Conservation (phyloP, 2,888 invertebrate species). For the Gordius sp. region DNA sequence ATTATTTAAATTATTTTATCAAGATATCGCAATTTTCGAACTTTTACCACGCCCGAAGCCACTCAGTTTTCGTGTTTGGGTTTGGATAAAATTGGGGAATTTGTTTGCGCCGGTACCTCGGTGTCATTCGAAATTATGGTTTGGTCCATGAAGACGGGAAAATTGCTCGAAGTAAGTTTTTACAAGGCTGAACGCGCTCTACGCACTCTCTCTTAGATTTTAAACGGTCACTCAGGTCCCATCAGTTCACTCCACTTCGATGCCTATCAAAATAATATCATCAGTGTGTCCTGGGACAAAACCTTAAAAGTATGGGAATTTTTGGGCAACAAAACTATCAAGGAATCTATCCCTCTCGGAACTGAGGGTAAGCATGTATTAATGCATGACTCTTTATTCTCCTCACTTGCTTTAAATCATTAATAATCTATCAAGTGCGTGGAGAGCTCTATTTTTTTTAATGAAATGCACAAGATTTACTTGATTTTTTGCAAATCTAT, state of each 20-base stretch:
- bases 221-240: slow-evolving; percentile 76
- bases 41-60: slow-evolving; percentile 63
- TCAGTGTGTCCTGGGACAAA: slow-evolving; percentile 79
- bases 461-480: too few relatives aligned
- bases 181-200: too few relatives aligned
- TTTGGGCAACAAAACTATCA: slow-evolving; percentile 47
- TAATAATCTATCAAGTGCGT: too few relatives aligned
- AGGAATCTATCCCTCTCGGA: slow-evolving; percentile 49
- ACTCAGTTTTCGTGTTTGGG: slow-evolving; percentile 71
- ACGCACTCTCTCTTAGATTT: slow-evolving; percentile 25
- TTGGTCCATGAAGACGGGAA: slow-evolving; percentile 78
- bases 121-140: slow-evolving; percentile 79
- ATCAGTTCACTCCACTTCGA: slow-evolving; percentile 56
- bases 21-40: slow-evolving; percentile 88
- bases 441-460: too few relatives aligned
- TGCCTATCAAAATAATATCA: slow-evolving; percentile 35
- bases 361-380: slow-evolving; percentile 37
- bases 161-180: slow-evolving; percentile 49
- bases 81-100: slow-evolving; percentile 53
- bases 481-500: too few relatives aligned
- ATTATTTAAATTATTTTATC: too few relatives aligned
- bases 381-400: slow-evolving; percentile 14
- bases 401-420: too few relatives aligned
- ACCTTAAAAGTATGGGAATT: slow-evolving; percentile 70
- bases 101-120: slow-evolving; percentile 74